These are phyloP conservation scores for Xanthorhoe designata DNA, from an alignment of 2,888 invertebrate species.

Conservation along the genomic window DNA sequence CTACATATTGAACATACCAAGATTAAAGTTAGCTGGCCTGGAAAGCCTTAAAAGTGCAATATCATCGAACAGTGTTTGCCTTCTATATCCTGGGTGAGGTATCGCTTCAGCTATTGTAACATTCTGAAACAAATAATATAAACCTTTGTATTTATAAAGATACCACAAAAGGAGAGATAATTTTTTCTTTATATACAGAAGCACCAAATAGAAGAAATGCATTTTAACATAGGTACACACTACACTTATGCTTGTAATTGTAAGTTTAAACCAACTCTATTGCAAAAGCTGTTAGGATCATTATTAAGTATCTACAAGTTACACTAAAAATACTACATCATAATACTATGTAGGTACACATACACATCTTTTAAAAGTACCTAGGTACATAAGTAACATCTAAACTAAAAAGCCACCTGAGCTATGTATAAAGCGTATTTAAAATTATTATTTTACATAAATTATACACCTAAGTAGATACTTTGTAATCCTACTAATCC, in stretches of 20 bases:
- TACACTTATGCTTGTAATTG: neutral
- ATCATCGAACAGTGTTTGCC: slow-evolving; percentile 75
- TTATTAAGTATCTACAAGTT: too few species aligned
- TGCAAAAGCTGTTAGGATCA: neutral
- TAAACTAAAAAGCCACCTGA: too few species aligned
- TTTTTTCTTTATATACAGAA: neutral
- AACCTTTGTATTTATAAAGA: neutral
- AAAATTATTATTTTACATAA: too few species aligned
- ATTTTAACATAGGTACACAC: neutral
- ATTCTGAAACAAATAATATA: slow-evolving; percentile 60
- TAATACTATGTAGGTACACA: too few species aligned
- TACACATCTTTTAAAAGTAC: too few species aligned
- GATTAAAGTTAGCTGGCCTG: slow-evolving; percentile 72
- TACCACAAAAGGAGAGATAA: too few species aligned
- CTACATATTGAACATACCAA: slow-evolving; percentile 51
- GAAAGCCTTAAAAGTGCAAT: slow-evolving; percentile 85
- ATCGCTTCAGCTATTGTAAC: slow-evolving; percentile 72
- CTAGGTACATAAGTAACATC: too few species aligned
- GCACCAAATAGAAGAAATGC: neutral
- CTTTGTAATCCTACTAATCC: too few species aligned
- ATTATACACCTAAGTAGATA: too few species aligned
- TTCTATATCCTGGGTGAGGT: slow-evolving; percentile 82
- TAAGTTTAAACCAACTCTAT: neutral
- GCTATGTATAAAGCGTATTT: too few species aligned
- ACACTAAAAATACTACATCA: too few species aligned